These are phyloP conservation scores for Eurytoma californica DNA, from an alignment of 2,888 invertebrate species.

Conservation along the genomic window DNA sequence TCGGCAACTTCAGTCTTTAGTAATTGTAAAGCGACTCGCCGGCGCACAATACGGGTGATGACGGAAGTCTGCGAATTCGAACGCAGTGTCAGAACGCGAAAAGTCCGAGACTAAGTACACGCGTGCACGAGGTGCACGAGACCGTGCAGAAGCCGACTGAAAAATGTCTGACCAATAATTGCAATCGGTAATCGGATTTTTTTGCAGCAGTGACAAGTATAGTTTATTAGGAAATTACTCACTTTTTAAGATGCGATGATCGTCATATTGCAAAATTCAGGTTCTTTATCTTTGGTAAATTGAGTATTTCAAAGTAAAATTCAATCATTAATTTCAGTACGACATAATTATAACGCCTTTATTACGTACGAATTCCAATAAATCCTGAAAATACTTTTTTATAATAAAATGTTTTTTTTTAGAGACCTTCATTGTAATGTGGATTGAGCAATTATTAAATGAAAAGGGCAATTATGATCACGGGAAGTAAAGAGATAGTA, in stretches of 20 bases:
- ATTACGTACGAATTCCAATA: not conserved
- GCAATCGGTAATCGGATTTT: slow-evolving; percentile 43
- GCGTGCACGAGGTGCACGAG: not conserved
- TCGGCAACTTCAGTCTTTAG: slow-evolving; percentile 54
- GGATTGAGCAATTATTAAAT: too few relatives aligned
- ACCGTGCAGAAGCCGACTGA: slow-evolving; percentile 28
- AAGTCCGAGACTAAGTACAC: slow-evolving; percentile 25
- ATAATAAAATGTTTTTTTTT: too few relatives aligned
- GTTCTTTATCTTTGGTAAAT: too few relatives aligned
- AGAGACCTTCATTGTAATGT: too few relatives aligned
- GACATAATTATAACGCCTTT: not conserved
- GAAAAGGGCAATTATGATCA: too few relatives aligned
- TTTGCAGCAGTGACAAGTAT: not conserved
- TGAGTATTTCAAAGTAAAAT: not conserved
- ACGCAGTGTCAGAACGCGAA: slow-evolving; percentile 21
- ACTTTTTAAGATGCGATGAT: too few relatives aligned
- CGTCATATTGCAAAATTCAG: too few relatives aligned
- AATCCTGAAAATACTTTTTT: too few relatives aligned
- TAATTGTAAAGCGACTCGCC: slow-evolving; percentile 52
- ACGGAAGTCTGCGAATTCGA: slow-evolving; percentile 44
- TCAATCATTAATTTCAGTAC: not conserved
- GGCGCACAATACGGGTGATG: slow-evolving; percentile 38
- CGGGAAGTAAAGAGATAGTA: too few relatives aligned
- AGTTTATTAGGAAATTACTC: too few relatives aligned
- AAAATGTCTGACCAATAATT: slow-evolving; percentile 48